Evolutionary conservation across 1,140 invertebrate genomes (phyloP), one percentile per base, ranked within the genome.

Genomic region (Battus philenor): DNA sequence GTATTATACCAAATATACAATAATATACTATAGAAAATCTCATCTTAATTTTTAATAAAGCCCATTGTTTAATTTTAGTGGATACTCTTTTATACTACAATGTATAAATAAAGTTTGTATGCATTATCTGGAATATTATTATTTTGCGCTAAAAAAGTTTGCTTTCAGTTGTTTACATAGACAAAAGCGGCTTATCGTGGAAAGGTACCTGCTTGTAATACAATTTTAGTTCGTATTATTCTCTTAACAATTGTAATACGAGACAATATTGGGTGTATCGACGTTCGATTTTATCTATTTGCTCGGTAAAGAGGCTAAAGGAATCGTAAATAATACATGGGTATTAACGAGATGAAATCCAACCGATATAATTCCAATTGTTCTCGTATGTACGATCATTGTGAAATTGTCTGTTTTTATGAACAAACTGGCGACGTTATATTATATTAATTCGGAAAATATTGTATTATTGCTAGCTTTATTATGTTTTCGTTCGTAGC

Each of bases 311-410:
- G 58, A 74, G 59, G 58, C 61, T 60, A 71, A 79, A 66, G 67
- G 74, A 73, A 73, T 76, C 69, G 74, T 74, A 73, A 78, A 76
- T 80, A 80, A 78, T 75, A 68, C 60, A 71, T 50, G 54, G 63
- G 69, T 73, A 76, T 75, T 73, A 71, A 71, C 59, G 51, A 77
- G 58, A 77, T 62, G 59, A 71, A 67, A 18, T 65, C 64, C 67
- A 66, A 68, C 75, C 73, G 43, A 63, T 54, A 53, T 48, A 59
- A 47, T 17, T 34, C 32, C 32, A 34, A 34, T 34, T 34, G 32
- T 20, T 1, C 32, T 34, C n/a, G n/a, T 10, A 36, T 36, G 7
- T 36, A 36, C 9, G 16, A 18, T 36, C 20, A 36, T 36, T 36
- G 44, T 39, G n/a, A 17, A 30, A 39, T 49, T 58, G 49, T 65